These are phyloP conservation scores for Cecropterus lyciades DNA, from an alignment of 1,140 invertebrate species.

Conservation along the genomic window DNA sequence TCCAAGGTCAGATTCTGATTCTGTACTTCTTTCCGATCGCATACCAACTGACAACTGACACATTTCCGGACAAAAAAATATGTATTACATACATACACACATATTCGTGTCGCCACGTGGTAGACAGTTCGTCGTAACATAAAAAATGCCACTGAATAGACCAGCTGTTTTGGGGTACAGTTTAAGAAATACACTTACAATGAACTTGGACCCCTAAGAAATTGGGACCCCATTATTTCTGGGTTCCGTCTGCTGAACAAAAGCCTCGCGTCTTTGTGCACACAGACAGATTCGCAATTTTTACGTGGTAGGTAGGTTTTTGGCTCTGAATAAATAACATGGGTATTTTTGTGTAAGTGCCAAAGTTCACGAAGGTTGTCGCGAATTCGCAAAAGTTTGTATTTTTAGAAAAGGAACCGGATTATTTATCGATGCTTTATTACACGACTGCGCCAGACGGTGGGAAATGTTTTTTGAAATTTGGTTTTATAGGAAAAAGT, in stretches of 20 bases:
- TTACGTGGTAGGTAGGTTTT: slow-evolving; percentile 41
- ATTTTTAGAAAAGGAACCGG: slow-evolving; percentile 3
- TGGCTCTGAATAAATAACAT: slow-evolving; percentile 57
- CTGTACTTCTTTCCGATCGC: neutral
- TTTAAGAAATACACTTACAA: slow-evolving; percentile 57
- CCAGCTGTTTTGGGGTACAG: slow-evolving; percentile 66
- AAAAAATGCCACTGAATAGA: slow-evolving; percentile 63
- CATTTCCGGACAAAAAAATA: neutral
- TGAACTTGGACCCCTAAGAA: slow-evolving; percentile 53
- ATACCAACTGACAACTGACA: neutral
- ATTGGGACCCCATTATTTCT: slow-evolving; percentile 56
- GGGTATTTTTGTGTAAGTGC: slow-evolving; percentile 56
- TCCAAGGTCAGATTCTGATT: neutral
- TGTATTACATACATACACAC: slow-evolving; percentile 6
- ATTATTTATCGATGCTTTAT: neutral
- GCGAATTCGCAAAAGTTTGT: neutral
- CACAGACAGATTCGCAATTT: slow-evolving; percentile 53
- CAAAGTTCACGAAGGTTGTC: slow-evolving; percentile 59
- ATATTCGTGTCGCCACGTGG: slow-evolving; percentile 49
- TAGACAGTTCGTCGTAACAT: slow-evolving; percentile 34
- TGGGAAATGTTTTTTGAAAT: neutral
- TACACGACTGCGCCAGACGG: too few species aligned
- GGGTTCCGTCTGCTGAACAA: slow-evolving; percentile 42
- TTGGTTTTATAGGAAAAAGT: neutral
- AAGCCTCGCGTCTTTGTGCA: slow-evolving; percentile 57